Evolutionary conservation across 2,113 vertebrate species (phyloP), one percentile per base, ranked within the genome.

Genomic region (Vimba vimba): DNA sequence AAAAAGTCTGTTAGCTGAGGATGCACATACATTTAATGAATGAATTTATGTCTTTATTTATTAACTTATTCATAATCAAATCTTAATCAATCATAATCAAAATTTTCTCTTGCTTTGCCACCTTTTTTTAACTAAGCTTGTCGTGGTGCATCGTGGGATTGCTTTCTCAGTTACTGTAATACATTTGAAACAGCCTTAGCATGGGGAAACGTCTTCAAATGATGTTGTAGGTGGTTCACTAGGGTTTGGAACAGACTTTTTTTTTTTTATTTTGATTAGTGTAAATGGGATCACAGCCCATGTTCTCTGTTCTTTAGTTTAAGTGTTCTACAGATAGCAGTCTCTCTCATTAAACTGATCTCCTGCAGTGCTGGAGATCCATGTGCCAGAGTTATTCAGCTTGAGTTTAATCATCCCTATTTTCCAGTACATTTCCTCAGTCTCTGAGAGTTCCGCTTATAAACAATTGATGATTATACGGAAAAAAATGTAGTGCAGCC

Each of bases 341-440:
- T 86, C 25, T 79, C 55, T 80, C 66, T 80, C 76, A 85, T 86
- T 80, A 86, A 59, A 45, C 64, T 43, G 50, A 25, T 60, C 64
- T 59, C 64, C 76, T 86, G 55, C 55, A 75, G 76, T 62, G 39
- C 60, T 62, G 78, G 33, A 52, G 62, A 55, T 52, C 43, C 45
- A 8, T 52, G 11, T 47, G 39, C 57, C 36, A 15, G 52, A 39
- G 43, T 36, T 59, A 85, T 36, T 36, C 60, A 39, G 10, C 45
- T 59, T 45, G 27, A 21, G 9, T 52, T 36, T 69, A 60, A 80
- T 71, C 84, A 79, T 79, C 9, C 23, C 47, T 47, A 27, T 83
- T 73, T 71, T 71, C 64, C 64, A 69, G 11, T 55, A 6, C 27
- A 33, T 47, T 55, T 71, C 19, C 45, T 71, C 39, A 9, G 25